phyloP scores from a whole-genome alignment of 2,797 vertebrate genomes.

The Acanthurus lineatus region DNA sequence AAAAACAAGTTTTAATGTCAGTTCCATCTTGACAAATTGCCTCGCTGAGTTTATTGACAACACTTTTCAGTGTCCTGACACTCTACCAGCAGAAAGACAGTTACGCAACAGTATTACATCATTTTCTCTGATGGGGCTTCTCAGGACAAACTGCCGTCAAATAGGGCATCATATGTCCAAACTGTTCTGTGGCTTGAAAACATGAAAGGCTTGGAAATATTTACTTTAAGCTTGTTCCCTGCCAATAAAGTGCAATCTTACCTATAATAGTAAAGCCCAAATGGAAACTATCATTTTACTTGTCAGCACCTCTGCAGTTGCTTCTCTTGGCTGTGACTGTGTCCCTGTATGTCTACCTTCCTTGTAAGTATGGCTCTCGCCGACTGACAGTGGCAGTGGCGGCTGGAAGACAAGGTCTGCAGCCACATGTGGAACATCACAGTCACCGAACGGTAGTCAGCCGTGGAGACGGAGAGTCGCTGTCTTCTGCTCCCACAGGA shows the following conservation, averaged over 20 bases:
- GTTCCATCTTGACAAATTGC: neutral
- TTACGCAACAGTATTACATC: slow-evolving; percentile 26
- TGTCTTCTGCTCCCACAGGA: slow-evolving; percentile 72
- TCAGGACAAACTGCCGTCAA: slow-evolving; percentile 48
- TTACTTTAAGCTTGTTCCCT: slow-evolving; percentile 38
- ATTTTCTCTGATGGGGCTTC: slow-evolving; percentile 15
- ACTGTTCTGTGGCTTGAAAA: slow-evolving; percentile 15
- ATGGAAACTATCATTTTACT: slow-evolving; percentile 75
- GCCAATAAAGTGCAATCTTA: slow-evolving; percentile 64
- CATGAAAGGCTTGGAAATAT: slow-evolving; percentile 60
- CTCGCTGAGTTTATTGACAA: slow-evolving; percentile 1
- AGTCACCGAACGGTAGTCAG: slow-evolving; percentile 77
- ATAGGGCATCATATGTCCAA: slow-evolving; percentile 1
- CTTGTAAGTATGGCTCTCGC: slow-evolving; percentile 37
- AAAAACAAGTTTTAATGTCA: neutral
- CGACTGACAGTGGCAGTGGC: slow-evolving; percentile 42
- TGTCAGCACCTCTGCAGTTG: slow-evolving; percentile 71
- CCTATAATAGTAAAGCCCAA: slow-evolving; percentile 59
- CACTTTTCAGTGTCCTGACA: neutral
- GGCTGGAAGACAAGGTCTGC: slow-evolving; percentile 35
- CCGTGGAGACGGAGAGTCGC: slow-evolving; percentile 76
- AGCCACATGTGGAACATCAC: slow-evolving; percentile 81
- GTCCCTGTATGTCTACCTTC: slow-evolving; percentile 50
- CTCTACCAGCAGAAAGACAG: slow-evolving; percentile 10
- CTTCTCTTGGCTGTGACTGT: slow-evolving; percentile 66